Evolutionary conservation across 2,113 vertebrate species (phyloP), one percentile per base, ranked within the genome.

Genomic region (Drymodes brunneopygia): DNA sequence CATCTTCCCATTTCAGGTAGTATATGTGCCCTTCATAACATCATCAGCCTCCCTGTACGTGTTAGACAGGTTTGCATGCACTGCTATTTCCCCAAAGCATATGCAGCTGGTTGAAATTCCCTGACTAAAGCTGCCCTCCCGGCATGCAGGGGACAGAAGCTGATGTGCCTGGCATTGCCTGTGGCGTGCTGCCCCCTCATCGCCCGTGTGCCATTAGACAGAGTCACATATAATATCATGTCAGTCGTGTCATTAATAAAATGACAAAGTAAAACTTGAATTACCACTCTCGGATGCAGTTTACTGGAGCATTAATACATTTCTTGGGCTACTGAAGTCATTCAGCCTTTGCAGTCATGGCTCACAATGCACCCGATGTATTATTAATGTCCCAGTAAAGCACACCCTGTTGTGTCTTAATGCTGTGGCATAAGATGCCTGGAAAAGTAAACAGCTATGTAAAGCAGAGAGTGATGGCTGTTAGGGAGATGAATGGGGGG

Each of bases 341-440:
- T 86, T 94, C 88, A 98, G 96, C 92, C 94, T 98, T 97, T 88
- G 92, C 97, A 97, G 94, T 97, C 98, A 94, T 93, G 94, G 93
- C 94, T 97, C 96, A 89, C 96, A 97, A 97, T 69, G 29, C 95
- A 94, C 93, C 86, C 91, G 12, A 96, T 97, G 97, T 88, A 97
- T 97, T 98, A 97, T 97, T 97, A 97, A 98, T 96, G 95, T 88
- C 93, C 94, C 96, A 94, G 92, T 92, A 95, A 98, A 97, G 94
- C 84, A 94, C 89, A 94, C 96, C 96, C 97, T 95, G 90, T 97
- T 97, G 97, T 97, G 96, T 88, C 95, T 96, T 97, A 97, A 98
- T 97, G 94, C 95, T 89, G 25, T 50, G 79, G 92, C 81, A 91
- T 70, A 74, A 95, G 73, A 91, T 96, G 94, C 84, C 95, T 96